Evolutionary conservation across 2,888 invertebrate genomes (phyloP), one percentile per base, ranked within the genome.

Genomic region (Drosophila rubida): DNA sequence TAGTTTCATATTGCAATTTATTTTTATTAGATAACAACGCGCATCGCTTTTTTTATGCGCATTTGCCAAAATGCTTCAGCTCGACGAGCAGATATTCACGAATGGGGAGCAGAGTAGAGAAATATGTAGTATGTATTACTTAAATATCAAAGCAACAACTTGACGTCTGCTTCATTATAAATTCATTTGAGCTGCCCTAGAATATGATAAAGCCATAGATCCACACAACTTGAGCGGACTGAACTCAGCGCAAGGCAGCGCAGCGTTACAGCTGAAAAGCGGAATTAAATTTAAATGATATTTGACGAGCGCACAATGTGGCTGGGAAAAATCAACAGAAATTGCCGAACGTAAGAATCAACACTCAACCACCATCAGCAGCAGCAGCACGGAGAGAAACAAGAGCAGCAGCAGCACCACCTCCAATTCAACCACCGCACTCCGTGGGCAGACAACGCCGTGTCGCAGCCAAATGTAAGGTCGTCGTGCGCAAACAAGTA

Each of bases 1-100:
- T 85, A 85, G 86, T 73, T 86, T 85, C 78, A 80, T 86, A 86
- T 77, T 86, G 75, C 84, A 78, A 72, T 82, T 78, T 84, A 78
- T 70, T 78, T 86, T 80, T 77, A 81, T 86, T 80, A 80, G 71
- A 58, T 62, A 60, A 60, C 50, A 61, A 50, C 54, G 57, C 60
- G 54, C 22, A 11, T 5, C n/a, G 57, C 44, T 44, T 51, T 35
- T 58, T 75, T 62, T 58, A 57, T 63, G 63, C 66, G 70, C 70
- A 80, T 69, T 69, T 69, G 48, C 42, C 19, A 54, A 54, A 54
- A 32, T 54, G 32, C 22, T 42, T 50, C 27, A 19, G 41, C 23
- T 16, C 16, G 19, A 16, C n/a, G 16, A 14, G 9, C 3, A 8
- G 39, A 16, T 19, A 19, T 41, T 9, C 19, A 41, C 13, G n/a